phyloP scores from a whole-genome alignment of 2,888 invertebrate species.

The Andrena bicolor region DNA sequence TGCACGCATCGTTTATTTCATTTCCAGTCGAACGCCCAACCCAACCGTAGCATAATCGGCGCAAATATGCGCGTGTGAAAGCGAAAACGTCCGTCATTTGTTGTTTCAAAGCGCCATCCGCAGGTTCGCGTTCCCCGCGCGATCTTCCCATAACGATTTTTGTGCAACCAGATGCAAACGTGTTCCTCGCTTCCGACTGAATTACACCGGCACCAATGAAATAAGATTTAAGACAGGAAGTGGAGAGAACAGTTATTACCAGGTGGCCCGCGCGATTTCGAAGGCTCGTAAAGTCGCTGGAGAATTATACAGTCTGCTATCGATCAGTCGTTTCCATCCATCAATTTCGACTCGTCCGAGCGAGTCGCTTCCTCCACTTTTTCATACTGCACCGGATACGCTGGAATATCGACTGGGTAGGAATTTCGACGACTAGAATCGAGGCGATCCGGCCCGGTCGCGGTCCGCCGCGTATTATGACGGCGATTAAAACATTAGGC shows the following conservation, averaged over 20 bases:
- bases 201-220: conserved; percentile 11
- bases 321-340: conserved; percentile 26
- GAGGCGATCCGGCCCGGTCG: conserved; percentile 54
- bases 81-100: neutral
- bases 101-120: no score
- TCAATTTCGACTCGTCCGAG: conserved; percentile 40
- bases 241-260: conserved; percentile 12
- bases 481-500: conserved; percentile 81
- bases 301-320: conserved; percentile 16
- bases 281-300: conserved; percentile 38
- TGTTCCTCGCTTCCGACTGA: neutral
- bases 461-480: conserved; percentile 79
- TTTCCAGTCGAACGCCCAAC: conserved; percentile 40
- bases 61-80: conserved; percentile 25
- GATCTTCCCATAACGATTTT: neutral
- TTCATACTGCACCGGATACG: conserved; percentile 43
- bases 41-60: neutral
- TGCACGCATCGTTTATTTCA: conserved; percentile 39
- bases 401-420: conserved; percentile 17
- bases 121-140: no score
- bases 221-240: conserved; percentile 28
- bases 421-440: conserved; percentile 38
- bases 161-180: no score
- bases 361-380: conserved; percentile 27
- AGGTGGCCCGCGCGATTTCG: conserved; percentile 14